Evolutionary conservation across 2,113 vertebrate species (phyloP).

Genomic region (Emydocephalus ijimae): DNA sequence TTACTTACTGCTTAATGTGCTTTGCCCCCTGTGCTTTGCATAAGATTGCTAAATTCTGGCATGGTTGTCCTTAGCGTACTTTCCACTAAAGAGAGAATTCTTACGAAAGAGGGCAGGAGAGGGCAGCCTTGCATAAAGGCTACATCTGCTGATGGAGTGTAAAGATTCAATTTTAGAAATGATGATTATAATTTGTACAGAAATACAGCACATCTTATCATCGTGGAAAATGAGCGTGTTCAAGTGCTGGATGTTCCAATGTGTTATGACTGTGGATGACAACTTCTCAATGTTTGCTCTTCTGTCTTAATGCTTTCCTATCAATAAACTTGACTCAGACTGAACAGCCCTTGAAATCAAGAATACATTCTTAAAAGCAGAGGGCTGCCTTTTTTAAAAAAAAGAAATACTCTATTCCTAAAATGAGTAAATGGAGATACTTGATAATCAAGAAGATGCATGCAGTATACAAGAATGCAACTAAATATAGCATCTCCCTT

Average conservation of each 20-base stretch:
- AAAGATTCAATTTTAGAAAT: not conserved
- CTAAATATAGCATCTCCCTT: not conserved
- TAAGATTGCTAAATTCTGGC: not conserved
- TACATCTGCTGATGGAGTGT: not conserved
- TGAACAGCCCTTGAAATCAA: not conserved
- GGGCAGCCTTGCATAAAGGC: not conserved
- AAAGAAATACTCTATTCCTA: not conserved
- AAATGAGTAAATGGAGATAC: not conserved
- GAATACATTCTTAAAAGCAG: not conserved
- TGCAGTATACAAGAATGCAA: not conserved
- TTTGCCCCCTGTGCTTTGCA: not conserved
- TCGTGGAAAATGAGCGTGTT: not conserved
- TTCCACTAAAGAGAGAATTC: not conserved
- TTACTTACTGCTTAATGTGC: not conserved
- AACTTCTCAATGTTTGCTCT: not conserved
- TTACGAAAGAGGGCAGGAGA: not conserved
- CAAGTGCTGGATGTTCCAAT: not conserved
- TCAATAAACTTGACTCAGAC: not conserved
- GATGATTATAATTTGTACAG: not conserved
- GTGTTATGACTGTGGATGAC: not conserved
- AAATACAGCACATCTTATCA: not conserved
- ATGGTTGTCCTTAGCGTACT: not conserved
- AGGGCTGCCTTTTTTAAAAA: not conserved
- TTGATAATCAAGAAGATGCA: not conserved
- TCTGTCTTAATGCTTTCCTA: not conserved